Base-by-base conservation (phyloP, 2,888 invertebrate species). In the Sinohyriopsis cumingii region DNA sequence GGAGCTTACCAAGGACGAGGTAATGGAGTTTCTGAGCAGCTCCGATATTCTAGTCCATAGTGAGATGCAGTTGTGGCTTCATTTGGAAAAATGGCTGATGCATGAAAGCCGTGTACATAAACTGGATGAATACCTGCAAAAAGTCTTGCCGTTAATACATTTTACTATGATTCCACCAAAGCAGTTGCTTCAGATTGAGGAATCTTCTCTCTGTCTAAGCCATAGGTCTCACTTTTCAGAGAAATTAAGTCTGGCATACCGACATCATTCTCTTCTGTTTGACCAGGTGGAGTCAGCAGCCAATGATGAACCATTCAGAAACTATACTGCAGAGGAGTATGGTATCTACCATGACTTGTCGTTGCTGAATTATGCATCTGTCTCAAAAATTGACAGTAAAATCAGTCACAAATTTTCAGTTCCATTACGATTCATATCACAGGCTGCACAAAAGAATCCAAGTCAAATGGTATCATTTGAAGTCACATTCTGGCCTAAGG, bases 111-210 rank as follows among this genome's bases (percentile, higher is more conserved):
- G 83, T 65, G 55, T 69, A 54, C 78, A 76, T 5, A 64, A 71
- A n/a, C 45, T 82, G 12, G 67, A 66, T 19, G 80, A 81, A 24
- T 80, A 84, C 63, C 68, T 86, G 28, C 71, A 76, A 59, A 70
- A 70, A 20, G 75, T 84, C 45, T 61, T 87, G 61, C 84, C 85
- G 0, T 73, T 84, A 60, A 65, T 87, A 56, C 74, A 84, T 24
- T 87, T 87, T 67, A 82, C 80, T 45, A 79, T 83, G 79, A 85
- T 87, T 69, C 75, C 82, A n/a, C 87, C 87, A 0, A 80, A 81
- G 54, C 69, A 82, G 22, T 76, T 87, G n/a, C 65, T 82, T 33
- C 68, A 75, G 55, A 78, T 87, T 33, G 87, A 87, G 65, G 74
- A 78, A 55, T 86, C 86, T 9, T 67, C 71, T 15, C 59, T 87